These are phyloP conservation scores for Actinopyga echinites DNA, from an alignment of 53 echinoderm and acorn worm species.

Conservation along the genomic window DNA sequence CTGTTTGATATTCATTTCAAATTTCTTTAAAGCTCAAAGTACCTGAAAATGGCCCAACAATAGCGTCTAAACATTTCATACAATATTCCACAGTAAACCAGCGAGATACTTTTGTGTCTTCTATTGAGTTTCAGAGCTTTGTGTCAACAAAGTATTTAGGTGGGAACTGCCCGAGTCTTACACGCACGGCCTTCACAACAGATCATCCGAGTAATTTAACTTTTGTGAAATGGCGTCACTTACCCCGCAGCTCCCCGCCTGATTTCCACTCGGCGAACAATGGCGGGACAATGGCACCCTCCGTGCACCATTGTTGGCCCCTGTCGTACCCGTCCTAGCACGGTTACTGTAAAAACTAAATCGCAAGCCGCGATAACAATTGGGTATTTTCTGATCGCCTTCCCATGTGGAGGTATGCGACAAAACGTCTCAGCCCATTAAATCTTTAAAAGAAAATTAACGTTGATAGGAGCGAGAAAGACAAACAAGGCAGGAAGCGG, in stretches of 20 bases:
- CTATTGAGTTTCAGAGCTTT: slow-evolving; percentile 6
- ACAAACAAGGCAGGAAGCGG: no score
- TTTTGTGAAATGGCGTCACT: slow-evolving; percentile 38
- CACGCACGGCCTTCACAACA: slow-evolving; percentile 42
- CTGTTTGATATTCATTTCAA: slow-evolving; percentile 40
- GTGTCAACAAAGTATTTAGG: slow-evolving; percentile 34
- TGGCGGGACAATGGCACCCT: slow-evolving; percentile 20
- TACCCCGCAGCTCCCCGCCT: slow-evolving; percentile 26
- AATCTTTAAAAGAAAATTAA: neutral
- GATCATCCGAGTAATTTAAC: slow-evolving; percentile 38
- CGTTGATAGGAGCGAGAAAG: no score
- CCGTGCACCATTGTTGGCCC: slow-evolving; percentile 24
- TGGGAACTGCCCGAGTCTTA: slow-evolving; percentile 26
- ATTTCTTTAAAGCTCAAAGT: slow-evolving; percentile 13
- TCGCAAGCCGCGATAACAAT: slow-evolving; percentile 11
- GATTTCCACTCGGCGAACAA: slow-evolving; percentile 36
- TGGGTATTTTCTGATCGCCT: neutral
- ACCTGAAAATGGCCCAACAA: slow-evolving; percentile 41
- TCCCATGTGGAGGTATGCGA: slow-evolving; percentile 22
- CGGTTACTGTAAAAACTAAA: slow-evolving; percentile 32
- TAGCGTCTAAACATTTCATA: slow-evolving; percentile 28
- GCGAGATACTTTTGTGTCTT: slow-evolving; percentile 4
- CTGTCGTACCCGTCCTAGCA: slow-evolving; percentile 32
- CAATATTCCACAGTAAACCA: slow-evolving; percentile 26
- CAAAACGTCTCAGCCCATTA: neutral